phyloP scores from a whole-genome alignment of 1,140 invertebrate species.

The Bilobella aurantiaca region DNA sequence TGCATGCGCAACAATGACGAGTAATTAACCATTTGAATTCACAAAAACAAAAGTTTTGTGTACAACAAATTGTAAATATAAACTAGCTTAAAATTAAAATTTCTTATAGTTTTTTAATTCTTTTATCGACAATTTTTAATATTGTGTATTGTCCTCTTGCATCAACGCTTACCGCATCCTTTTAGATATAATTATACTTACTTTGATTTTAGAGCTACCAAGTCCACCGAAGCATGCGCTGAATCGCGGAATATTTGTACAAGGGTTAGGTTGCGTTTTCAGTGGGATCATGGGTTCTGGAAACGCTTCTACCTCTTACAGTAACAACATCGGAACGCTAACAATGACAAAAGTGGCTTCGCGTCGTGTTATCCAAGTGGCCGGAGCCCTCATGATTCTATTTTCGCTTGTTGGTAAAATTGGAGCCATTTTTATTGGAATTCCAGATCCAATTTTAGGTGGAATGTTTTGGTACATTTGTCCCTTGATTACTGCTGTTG shows the following conservation, averaged over 20 bases:
- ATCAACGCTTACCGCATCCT: not conserved
- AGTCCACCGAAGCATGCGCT: conserved; percentile 69
- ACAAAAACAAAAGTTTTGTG: no score
- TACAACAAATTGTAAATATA: no score
- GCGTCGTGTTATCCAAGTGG: conserved; percentile 41
- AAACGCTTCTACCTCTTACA: conserved; percentile 60
- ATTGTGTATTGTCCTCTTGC: no score
- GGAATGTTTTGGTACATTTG: conserved; percentile 79
- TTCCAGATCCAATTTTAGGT: conserved; percentile 64
- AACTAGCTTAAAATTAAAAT: no score
- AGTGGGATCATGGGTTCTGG: conserved; percentile 54
- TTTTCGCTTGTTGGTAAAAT: conserved; percentile 42
- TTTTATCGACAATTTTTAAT: no score
- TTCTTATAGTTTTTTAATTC: no score
- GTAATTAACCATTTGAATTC: conserved; percentile 43
- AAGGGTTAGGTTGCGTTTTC: conserved; percentile 70
- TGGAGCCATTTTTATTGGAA: conserved; percentile 72
- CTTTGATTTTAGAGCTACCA: conserved; percentile 51
- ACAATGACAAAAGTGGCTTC: conserved; percentile 46
- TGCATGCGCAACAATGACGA: conserved; percentile 68
- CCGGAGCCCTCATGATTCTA: conserved; percentile 39
- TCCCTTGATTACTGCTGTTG: conserved; percentile 56
- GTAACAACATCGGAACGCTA: conserved; percentile 50
- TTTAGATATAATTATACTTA: conserved; percentile 5
- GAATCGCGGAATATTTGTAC: conserved; percentile 62